Conservation (phyloP, 2,797 vertebrate species). For the Siniperca obscura region DNA sequence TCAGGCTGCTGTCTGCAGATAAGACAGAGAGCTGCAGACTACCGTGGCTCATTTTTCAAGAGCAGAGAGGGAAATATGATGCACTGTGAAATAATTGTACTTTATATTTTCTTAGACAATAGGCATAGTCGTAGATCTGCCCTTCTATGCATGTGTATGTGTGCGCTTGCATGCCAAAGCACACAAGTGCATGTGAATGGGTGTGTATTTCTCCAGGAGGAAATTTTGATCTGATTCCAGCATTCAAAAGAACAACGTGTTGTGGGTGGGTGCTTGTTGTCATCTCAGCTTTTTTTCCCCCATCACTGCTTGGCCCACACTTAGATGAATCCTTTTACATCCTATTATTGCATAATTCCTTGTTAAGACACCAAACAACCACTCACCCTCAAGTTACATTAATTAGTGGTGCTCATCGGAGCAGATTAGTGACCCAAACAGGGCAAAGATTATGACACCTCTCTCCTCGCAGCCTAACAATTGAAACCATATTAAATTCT, state of each 20-base stretch:
- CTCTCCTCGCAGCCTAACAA: constrained; percentile 9
- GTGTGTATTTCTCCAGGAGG: constrained; percentile 56
- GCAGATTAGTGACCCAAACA: constrained; percentile 59
- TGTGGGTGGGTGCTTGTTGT: constrained; percentile 67
- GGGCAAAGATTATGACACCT: constrained; percentile 50
- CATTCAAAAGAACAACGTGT: constrained; percentile 70
- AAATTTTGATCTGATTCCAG: constrained; percentile 68
- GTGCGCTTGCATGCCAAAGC: constrained; percentile 15
- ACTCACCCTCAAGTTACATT: constrained; percentile 43
- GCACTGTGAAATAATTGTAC: constrained; percentile 60
- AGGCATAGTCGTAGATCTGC: constrained; percentile 25
- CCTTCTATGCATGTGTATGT: constrained; percentile 28
- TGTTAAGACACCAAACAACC: constrained; percentile 54
- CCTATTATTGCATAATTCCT: constrained; percentile 60
- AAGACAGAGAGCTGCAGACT: constrained; percentile 52
- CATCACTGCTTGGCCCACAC: constrained; percentile 54
- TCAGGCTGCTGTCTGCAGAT: constrained; percentile 60
- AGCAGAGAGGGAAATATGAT: constrained; percentile 65
- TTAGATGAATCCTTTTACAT: constrained; percentile 54
- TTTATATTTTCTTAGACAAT: constrained; percentile 56
- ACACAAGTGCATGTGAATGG: constrained; percentile 21
- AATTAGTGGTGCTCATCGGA: constrained; percentile 38
- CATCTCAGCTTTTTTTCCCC: constrained; percentile 40
- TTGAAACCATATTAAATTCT: constrained; percentile 55
- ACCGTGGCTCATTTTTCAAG: constrained; percentile 67